phyloP scores from a whole-genome alignment of 2,797 vertebrate species.

The Melanotaenia maccullochi region DNA sequence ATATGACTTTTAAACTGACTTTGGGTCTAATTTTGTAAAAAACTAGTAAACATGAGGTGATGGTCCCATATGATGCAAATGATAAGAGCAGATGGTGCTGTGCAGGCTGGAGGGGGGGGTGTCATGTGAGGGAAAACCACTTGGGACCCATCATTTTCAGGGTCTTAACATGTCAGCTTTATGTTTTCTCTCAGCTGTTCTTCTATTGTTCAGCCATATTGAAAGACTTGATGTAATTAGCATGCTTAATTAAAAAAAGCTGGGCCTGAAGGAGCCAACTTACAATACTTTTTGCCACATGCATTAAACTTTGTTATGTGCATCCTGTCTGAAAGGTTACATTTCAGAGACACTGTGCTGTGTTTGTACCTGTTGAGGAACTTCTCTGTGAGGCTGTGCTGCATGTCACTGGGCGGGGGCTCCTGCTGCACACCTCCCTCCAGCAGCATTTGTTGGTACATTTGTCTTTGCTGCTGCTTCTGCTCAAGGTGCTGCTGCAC shows the following conservation, averaged over 20 bases:
- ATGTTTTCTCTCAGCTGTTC: conserved; percentile 58
- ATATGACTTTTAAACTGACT: background rate
- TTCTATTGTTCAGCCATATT: conserved; percentile 26
- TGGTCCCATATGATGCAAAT: conserved; percentile 34
- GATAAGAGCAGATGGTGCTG: conserved; percentile 67
- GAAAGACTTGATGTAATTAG: conserved; percentile 13
- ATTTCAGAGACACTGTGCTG: background rate
- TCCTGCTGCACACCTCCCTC: conserved; percentile 97
- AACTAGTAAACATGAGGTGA: conserved; percentile 8
- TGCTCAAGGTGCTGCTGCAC: conserved; percentile 98
- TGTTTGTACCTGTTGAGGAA: conserved; percentile 92
- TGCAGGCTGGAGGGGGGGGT: conserved; percentile 13
- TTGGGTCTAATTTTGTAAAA: background rate
- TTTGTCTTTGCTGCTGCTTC: conserved; percentile 94
- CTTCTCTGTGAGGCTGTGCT: conserved; percentile 96
- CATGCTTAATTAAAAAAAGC: background rate
- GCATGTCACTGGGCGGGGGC: conserved; percentile 86
- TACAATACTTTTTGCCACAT: background rate
- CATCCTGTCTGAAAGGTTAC: background rate
- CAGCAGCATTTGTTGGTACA: conserved; percentile 97
- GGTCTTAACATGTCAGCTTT: conserved; percentile 40
- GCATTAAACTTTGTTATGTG: background rate
- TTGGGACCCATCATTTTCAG: conserved; percentile 58
- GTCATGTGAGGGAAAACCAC: conserved; percentile 38
- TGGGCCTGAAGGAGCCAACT: conserved; percentile 31